phyloP scores from a whole-genome alignment of 2,797 vertebrate species.

The Glossophaga mutica region DNA sequence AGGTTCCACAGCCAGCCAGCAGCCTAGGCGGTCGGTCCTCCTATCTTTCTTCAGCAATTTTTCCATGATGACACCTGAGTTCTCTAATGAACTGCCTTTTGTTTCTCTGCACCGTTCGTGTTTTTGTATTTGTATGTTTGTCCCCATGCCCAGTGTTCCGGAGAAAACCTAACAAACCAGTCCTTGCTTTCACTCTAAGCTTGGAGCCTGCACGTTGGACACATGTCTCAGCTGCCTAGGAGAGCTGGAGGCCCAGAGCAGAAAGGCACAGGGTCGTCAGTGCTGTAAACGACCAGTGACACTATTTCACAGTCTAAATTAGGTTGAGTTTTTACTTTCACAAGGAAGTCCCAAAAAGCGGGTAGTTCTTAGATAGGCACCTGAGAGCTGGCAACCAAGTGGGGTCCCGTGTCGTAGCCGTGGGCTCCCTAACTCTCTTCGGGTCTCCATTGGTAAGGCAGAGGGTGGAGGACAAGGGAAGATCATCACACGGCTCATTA shows the following conservation, averaged over 20 bases:
- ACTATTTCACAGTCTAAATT: not conserved
- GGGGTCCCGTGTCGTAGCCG: not conserved
- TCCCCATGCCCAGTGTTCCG: conserved; percentile 18
- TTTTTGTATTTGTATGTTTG: conserved; percentile 18
- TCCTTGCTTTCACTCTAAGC: conserved; percentile 9
- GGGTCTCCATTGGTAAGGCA: not conserved
- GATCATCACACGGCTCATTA: fast-evolving
- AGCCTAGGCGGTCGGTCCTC: not conserved
- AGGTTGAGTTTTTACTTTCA: not conserved
- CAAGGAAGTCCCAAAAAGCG: not conserved
- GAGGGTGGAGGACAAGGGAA: not conserved
- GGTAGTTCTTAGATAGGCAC: not conserved
- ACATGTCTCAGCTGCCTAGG: not conserved
- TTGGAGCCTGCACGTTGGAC: not conserved
- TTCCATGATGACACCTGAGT: conserved; percentile 39
- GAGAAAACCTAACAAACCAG: conserved; percentile 62
- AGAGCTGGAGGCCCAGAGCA: not conserved
- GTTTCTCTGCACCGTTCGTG: not conserved
- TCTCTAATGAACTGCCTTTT: conserved; percentile 51
- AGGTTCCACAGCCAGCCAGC: not conserved
- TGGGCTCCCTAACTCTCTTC: not conserved
- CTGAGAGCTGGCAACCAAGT: not conserved
- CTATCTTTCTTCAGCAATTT: conserved; percentile 27
- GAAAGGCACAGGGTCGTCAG: not conserved
- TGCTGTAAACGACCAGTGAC: fast-evolving